Evolutionary conservation across 2,113 vertebrate genomes (phyloP).

Genomic region (Rhinoptilus africanus): DNA sequence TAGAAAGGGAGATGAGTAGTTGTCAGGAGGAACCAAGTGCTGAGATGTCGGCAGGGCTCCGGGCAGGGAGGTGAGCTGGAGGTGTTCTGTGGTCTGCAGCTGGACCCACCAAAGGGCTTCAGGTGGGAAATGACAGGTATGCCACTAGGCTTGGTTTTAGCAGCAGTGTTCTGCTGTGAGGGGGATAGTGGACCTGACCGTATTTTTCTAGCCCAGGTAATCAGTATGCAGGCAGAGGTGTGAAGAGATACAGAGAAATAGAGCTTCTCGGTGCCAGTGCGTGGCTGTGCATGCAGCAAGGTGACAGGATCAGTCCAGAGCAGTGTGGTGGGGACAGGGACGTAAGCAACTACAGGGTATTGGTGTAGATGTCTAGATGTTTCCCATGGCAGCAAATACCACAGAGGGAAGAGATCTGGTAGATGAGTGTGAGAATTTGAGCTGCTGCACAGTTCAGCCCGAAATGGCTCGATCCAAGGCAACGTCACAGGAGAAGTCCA

Average conservation of each 20-base stretch:
- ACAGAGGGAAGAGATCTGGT: neutral
- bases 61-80: fast-evolving
- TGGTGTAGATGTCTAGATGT: neutral
- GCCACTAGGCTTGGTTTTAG: neutral
- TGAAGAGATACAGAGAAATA: neutral
- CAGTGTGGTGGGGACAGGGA: neutral
- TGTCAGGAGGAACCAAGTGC: neutral
- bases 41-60: neutral
- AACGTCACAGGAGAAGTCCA: neutral
- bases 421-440: neutral
- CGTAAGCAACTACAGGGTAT: neutral
- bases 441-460: neutral
- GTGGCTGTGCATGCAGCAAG: neutral
- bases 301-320: neutral
- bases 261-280: neutral
- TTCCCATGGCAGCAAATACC: neutral
- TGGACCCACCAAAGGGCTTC: neutral
- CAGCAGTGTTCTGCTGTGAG: neutral
- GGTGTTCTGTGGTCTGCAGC: neutral
- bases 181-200: neutral
- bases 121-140: neutral
- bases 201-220: neutral
- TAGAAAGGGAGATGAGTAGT: neutral
- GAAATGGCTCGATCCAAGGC: neutral
- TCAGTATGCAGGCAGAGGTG: neutral